A percentile compares a stretch with the other conserved stretches of the same genome.
These are phyloP conservation scores for Theristicus caerulescens DNA, from an alignment of 2,113 vertebrate genomes.

Conservation along the genomic window DNA sequence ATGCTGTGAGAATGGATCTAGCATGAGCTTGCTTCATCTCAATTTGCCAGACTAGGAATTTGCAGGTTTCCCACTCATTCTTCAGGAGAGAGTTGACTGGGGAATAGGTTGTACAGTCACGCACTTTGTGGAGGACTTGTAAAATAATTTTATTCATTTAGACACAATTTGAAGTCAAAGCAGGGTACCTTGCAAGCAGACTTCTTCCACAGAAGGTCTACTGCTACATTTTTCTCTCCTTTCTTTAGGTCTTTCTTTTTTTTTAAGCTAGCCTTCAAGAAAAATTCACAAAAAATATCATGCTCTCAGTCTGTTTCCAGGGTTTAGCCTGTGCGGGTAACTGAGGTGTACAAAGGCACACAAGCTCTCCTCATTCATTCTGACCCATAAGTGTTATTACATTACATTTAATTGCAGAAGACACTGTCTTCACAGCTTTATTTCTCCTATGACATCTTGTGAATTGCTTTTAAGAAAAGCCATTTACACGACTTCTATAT, in stretches of 20 bases:
- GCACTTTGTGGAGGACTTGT: neutral
- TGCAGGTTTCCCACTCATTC: neutral
- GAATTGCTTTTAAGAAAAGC: constrained; percentile 64
- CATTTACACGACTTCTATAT: constrained; percentile 35
- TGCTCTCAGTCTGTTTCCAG: neutral
- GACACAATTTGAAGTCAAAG: neutral
- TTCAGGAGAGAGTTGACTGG: neutral
- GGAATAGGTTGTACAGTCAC: neutral
- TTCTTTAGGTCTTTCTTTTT: neutral
- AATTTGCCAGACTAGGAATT: neutral
- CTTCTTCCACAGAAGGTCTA: neutral
- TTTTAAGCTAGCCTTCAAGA: neutral
- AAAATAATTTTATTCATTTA: neutral
- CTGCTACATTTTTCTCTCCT: neutral
- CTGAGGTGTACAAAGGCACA: neutral
- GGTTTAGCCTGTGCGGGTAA: neutral
- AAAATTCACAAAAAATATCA: neutral
- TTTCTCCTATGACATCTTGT: constrained; percentile 44
- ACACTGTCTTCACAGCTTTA: constrained; percentile 47
- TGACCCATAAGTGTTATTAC: neutral
- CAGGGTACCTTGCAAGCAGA: neutral
- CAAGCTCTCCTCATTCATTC: neutral
- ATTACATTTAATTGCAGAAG: constrained; percentile 45
- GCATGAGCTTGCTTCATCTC: neutral
- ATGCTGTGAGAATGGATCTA: neutral